Evolutionary conservation across 2,888 invertebrate species (phyloP), one percentile per base, ranked within the genome.

Genomic region (Miltochrista miniata): DNA sequence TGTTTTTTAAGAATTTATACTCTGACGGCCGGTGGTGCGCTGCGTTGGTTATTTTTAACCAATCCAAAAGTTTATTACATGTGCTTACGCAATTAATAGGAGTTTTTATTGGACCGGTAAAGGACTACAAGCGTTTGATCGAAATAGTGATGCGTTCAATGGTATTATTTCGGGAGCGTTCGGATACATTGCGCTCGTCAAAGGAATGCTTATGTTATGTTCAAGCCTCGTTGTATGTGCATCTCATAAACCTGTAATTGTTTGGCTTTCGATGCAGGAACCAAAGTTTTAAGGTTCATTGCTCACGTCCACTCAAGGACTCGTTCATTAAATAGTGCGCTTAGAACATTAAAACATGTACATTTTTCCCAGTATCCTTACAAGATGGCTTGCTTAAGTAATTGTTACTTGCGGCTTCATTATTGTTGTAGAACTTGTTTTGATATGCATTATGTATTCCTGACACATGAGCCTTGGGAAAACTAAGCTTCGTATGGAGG

Each of bases 1-100:
- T 89, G 89, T 89, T 90, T 90, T 88, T 88, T 87, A 87, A 90
- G 88, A 90, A 90, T 89, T 89, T 89, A 89, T 88, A 80, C 84
- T 77, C 76, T 76, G 72, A 67, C 70, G 68, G 58, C 61, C 76
- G 74, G 74, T 85, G 83, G 81, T 85, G 79, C 76, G 74, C 59
- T 78, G 76, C 70, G 74, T 79, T 59, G 82, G 87, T 79, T 90
- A 89, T 90, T 88, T 90, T 90, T 88, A 86, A 87, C 82, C 85
- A 84, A 87, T 86, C 83, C 83, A 84, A 87, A 85, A 83, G 82
- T 91, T 91, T 91, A 90, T 90, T 87, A 88, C 89, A 80, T 81
- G 77, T 78, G 83, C 81, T 88, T 89, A 88, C 85, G 85, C 87
- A 90, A 91, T 91, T 90, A 90, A 90, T 89, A 89, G 85, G 77